These are phyloP conservation scores for Masticophis lateralis DNA, from an alignment of 2,797 vertebrate species.

Conservation along the genomic window DNA sequence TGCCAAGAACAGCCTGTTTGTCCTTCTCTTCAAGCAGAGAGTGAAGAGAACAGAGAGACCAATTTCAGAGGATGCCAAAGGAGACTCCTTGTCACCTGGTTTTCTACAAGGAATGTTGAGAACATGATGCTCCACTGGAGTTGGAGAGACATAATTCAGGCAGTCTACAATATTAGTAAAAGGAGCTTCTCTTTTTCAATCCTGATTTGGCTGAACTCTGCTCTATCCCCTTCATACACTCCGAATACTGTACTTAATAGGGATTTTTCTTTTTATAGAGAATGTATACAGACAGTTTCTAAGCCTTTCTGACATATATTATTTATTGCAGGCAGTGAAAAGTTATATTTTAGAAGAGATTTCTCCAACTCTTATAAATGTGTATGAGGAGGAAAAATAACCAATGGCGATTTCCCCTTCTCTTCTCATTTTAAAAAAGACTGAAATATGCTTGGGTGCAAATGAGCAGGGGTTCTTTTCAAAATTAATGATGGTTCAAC, in stretches of 20 bases:
- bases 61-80: neutral
- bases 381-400: neutral
- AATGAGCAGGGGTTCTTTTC: slow-evolving; percentile 33
- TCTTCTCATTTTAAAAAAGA: neutral
- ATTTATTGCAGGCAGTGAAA: slow-evolving; percentile 25
- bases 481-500: slow-evolving; percentile 31
- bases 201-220: neutral
- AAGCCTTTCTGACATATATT: slow-evolving; percentile 31
- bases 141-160: neutral
- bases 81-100: neutral
- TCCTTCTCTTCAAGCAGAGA: neutral
- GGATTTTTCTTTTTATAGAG: slow-evolving; percentile 1
- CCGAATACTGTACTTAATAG: slow-evolving; percentile 22
- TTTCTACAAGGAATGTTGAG: neutral
- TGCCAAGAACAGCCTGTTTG: neutral
- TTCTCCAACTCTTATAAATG: slow-evolving; percentile 27
- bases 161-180: neutral
- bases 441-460: neutral
- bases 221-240: neutral
- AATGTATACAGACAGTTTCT: neutral
- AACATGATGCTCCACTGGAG: neutral
- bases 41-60: neutral
- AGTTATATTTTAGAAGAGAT: slow-evolving; percentile 18
- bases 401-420: slow-evolving; percentile 2
- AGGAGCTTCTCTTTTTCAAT: too few relatives aligned